Evolutionary conservation across 2,888 invertebrate species (phyloP), one percentile per base, ranked within the genome.

Genomic region (Andrena haemorrhoa): DNA sequence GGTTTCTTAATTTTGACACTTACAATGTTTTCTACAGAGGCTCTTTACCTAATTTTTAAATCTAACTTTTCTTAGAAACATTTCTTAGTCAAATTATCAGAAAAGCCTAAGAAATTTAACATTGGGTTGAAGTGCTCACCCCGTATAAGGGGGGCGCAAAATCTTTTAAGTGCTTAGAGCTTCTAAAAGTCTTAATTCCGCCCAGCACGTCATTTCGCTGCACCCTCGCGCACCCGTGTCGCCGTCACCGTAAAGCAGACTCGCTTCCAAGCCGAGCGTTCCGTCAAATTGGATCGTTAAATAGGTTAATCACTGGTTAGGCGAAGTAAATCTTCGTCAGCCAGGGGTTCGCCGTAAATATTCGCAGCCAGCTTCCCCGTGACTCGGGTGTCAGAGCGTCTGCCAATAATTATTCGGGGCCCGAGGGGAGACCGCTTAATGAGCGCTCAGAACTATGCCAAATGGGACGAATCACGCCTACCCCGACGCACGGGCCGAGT

Each of bases 331-430:
- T 81, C 73, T 69, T 79, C 58, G 73, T 80, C 77, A 26, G 47
- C 4, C 47, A 20, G 35, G 26, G 65, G 20, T 72, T 63, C 56
- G 16, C 33, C 64, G 81, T 78, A 78, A 81, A 81, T 78, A 78
- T 81, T 56, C 69, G 60, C 26, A 26, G 49, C 29, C 53, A 10
- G 29, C n/a, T 53, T 66, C 7, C 49, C 60, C 64, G 73, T 63
- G 60, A 65, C 41, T 78, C 12, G 23, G 60, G 31, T 79, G 81
- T 73, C 73, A 70, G 79, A 81, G 73, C 73, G 78, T 78, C 69
- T 73, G 78, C 73, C 80, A 78, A 81, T 81, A 81, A 81, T 81
- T 81, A 78, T 73, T 69, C 68, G 58, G 26, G 10, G 61, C 16
- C 41, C 41, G 29, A 63, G 33, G 78, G 72, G 51, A 35, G 47